Base-by-base conservation (phyloP, 2,113 vertebrate genomes). In the Hippocampus zosterae region DNA sequence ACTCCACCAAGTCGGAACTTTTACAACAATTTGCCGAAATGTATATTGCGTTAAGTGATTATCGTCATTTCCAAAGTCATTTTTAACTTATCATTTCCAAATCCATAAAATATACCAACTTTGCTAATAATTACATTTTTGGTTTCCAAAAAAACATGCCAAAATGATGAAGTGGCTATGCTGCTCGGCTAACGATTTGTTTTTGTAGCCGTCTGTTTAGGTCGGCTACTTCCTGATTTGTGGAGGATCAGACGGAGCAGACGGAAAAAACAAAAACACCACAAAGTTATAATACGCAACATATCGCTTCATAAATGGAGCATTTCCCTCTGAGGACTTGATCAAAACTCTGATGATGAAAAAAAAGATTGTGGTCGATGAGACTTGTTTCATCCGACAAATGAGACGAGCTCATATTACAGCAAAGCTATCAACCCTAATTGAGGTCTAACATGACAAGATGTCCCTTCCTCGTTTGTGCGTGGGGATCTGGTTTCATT, bases 401-500 rank as follows among this genome's bases (percentile, higher is more conserved):
- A 65, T 76, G 12, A 44, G 33, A 50, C 70, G 68, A 74, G 27
- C 37, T 73, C n/a, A 21, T 25, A 33, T 69, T 55, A 64, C 66
- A 61, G 29, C 15, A 19, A 73, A 61, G 41, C 74, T 48, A 76
- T 70, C 1, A 18, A 73, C 16, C 23, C 8, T n/a, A 63, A 40
- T 65, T 50, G n/a, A 4, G 56, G 10, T 56, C 15, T 44, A 41
- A 64, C 44, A 15, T 41, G 62, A 44, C 40, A 64, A n/a, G n/a
- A 64, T 64, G 40, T 44, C 62, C 23, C 62, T 64, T 64, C 40
- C 21, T 64, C 40, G 42, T 63, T 63, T 63, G 25, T 40, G 21
- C 3, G n/a, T 52, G 12, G 40, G 70, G 68, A 74, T 88, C 83
- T 66, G 21, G 63, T 90, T 85, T 85, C 83, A 71, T 41, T 60